Evolutionary conservation across 2,113 vertebrate species (phyloP), one percentile per base, ranked within the genome.

Genomic region (Apistogramma diplotaenia): DNA sequence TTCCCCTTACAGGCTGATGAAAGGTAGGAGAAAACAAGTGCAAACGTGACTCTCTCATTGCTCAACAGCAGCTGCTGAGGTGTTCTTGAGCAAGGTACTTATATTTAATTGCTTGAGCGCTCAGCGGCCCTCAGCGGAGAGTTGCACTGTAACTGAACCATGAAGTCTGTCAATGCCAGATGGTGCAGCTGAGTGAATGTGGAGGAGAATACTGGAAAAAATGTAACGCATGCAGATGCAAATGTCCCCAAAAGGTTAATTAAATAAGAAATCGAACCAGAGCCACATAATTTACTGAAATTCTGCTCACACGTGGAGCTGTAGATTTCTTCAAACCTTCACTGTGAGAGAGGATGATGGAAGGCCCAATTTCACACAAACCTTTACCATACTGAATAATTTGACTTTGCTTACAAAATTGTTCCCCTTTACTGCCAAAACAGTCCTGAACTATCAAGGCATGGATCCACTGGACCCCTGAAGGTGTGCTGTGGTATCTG

Each of bases 211-310:
- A 87, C 13, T 27, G 54, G 43, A 0, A 9, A 67, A 72, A 27
- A 25, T 8, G 9, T 15, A 18, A 35, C 78, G 77, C 71, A 78
- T 56, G 60, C 79, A 87, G 62, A 86, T n/a, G 88, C 75, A 90
- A 79, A 87, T 76, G 57, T 65, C 35, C 53, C 80, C 76, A 43
- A 73, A 82, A 87, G 78, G 74, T 84, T 82, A 74, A 85, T 85
- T 78, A 80, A 80, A 83, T 73, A 65, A 57, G 55, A 81, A 82
- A 74, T 58, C 43, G 74, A 46, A 29, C 43, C 25, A 21, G 25
- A 25, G 58, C 84, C 57, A 25, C 35, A 71, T 13, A 80, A 49
- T 58, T 84, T 78, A 61, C 82, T 58, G 8, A 79, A 71, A 75
- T 53, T 53, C 46, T 35, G 59, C 60, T 84, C 19, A 71, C n/a